Base-by-base conservation (phyloP, 2,888 invertebrate genomes). In the Conomelus anceps region DNA sequence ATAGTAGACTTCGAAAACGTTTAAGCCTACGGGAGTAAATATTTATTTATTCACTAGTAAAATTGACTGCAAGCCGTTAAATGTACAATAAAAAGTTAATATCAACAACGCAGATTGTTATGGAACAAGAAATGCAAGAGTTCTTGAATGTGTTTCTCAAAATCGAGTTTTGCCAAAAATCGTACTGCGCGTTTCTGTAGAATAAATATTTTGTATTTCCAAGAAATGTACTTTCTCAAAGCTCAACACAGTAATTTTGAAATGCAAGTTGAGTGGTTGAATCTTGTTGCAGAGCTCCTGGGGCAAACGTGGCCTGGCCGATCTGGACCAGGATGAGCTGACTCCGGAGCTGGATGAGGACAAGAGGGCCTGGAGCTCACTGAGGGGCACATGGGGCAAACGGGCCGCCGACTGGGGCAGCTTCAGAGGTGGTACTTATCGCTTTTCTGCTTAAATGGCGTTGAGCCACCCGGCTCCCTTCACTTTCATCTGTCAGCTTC, bases 291-390 rank as follows among this genome's bases (percentile, higher is more conserved):
- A 93, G 93, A 92, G 92, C 84, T 93, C 93, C 22, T 94, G 94
- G 94, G 94, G 94, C 9, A 94, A 94, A 91, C 92, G 94, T 63
- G 92, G 85, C 23, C 34, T 85, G 9, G 20, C 88, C 20, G 22
- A 85, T 20, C n/a, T 23, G 20, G 88, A 89, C 85, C 17, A 6
- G 0, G 90, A 90, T 24, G 89, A 90, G 34, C 89, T 90, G 23
- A 89, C 90, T 92, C 94, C 95, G 93, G 94, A 94, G 91, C 93
- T 94, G 91, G 94, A 94, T 85, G 94, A 95, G 93, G 95, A 95
- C 23, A 96, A 96, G 92, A 93, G 95, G 86, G 95, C 95, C 86
- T 95, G 95, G 95, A 94, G 94, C 86, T 94, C 94, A 91, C 93
- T 95, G 90, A 94, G 95, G 91, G 95, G 95, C 86, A 94, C 94